These are phyloP conservation scores for Phragmatobia fuliginosa DNA, from an alignment of 2,888 invertebrate genomes.

Conservation along the genomic window DNA sequence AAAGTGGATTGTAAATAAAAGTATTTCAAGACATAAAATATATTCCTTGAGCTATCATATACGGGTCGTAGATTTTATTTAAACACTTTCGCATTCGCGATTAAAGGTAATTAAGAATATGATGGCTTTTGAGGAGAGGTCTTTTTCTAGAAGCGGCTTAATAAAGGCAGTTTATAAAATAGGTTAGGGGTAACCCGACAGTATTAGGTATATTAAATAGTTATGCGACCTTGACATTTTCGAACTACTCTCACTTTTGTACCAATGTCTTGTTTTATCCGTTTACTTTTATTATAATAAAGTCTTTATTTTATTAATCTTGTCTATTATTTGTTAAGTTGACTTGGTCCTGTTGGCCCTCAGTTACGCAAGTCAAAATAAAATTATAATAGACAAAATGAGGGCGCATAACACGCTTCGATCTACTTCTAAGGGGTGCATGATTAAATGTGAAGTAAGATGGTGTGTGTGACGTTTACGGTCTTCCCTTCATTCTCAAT, in stretches of 20 bases:
- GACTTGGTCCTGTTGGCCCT: background rate
- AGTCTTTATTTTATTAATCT: background rate
- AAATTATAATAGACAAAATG: no score
- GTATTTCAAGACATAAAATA: background rate
- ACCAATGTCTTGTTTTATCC: background rate
- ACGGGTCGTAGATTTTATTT: background rate
- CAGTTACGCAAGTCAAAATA: background rate
- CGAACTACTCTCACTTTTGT: no score
- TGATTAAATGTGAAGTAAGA: background rate
- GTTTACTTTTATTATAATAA: background rate
- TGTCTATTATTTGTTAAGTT: background rate
- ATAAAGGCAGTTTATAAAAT: no score
- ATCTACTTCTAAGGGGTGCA: background rate
- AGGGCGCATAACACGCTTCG: no score
- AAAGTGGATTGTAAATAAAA: background rate
- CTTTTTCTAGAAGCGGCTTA: no score
- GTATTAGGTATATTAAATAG: no score
- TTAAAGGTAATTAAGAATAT: no score
- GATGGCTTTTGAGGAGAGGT: no score
- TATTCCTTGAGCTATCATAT: background rate
- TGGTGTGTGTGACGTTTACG: background rate
- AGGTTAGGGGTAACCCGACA: no score
- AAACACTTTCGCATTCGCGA: background rate
- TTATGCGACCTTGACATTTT: background rate
- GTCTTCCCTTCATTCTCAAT: constrained; percentile 24